phyloP scores from a whole-genome alignment of 2,113 vertebrate species.

The Prionailurus bengalensis region DNA sequence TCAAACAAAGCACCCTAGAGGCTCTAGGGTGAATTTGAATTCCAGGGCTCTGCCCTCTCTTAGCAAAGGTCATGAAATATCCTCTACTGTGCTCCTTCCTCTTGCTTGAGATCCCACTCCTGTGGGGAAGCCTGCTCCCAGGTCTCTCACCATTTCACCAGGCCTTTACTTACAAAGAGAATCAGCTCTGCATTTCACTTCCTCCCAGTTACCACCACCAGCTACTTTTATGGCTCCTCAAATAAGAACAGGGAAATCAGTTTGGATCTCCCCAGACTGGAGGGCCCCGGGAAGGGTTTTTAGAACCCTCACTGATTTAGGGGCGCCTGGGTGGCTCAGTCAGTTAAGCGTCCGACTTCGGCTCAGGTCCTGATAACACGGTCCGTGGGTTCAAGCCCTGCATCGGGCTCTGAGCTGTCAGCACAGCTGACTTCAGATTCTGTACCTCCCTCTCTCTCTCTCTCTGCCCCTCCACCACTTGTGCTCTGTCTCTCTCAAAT shows the following conservation, averaged over 20 bases:
- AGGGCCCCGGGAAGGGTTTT: neutral
- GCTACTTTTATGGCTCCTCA: neutral
- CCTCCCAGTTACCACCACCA: neutral
- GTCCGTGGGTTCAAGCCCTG: too few species aligned
- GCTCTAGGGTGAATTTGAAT: neutral
- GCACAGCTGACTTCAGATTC: too few species aligned
- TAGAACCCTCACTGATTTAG: neutral
- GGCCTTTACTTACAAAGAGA: neutral
- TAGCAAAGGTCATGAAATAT: neutral
- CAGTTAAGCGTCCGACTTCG: too few species aligned
- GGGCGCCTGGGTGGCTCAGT: too few species aligned
- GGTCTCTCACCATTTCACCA: neutral
- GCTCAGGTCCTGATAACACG: too few species aligned
- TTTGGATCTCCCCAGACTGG: neutral
- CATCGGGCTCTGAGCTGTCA: too few species aligned
- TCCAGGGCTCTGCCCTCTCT: neutral
- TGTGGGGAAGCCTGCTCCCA: fast-evolving
- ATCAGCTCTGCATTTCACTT: neutral
- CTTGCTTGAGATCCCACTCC: neutral
- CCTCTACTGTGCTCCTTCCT: neutral
- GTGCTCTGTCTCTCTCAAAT: too few species aligned
- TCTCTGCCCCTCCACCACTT: too few species aligned
- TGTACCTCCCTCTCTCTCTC: too few species aligned
- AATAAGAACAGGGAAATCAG: neutral
- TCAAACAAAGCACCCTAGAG: fast-evolving